Evolutionary conservation across 2,113 vertebrate species (phyloP).

Genomic region (Pristiophorus japonicus): DNA sequence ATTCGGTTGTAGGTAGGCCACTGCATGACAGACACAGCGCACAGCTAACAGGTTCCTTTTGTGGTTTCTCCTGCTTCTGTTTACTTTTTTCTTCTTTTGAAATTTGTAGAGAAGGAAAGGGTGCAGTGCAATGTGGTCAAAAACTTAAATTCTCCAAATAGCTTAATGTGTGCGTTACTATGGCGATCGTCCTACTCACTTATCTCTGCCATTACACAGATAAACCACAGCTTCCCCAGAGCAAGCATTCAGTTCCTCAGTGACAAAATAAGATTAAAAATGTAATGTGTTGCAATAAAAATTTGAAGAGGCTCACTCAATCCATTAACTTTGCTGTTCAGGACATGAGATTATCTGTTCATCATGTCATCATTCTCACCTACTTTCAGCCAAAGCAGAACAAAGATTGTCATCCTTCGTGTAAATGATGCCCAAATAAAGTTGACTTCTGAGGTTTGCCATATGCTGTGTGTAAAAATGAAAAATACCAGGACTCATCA

Average conservation of each 20-base stretch:
- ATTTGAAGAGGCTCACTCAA: not conserved
- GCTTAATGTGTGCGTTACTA: slow-evolving; percentile 61
- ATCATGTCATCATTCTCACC: not conserved
- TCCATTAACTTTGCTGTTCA: not conserved
- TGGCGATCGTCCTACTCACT: slow-evolving; percentile 53
- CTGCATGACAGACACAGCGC: not conserved
- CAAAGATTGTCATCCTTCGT: not conserved
- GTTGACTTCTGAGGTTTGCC: not conserved
- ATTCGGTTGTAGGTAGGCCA: not conserved
- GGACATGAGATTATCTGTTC: not conserved
- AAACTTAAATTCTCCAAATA: slow-evolving; percentile 53
- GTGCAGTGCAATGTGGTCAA: slow-evolving; percentile 57
- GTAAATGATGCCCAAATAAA: not conserved
- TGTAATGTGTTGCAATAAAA: not conserved
- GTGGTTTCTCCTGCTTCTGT: slow-evolving; percentile 55
- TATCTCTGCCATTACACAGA: slow-evolving; percentile 56
- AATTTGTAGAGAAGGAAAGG: slow-evolving; percentile 58
- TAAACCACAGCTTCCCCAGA: slow-evolving; percentile 73
- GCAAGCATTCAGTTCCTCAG: slow-evolving; percentile 39
- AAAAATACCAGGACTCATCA: not conserved
- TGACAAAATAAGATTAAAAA: not conserved
- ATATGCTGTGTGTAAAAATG: not conserved
- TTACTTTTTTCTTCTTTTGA: slow-evolving; percentile 57
- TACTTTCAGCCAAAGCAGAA: not conserved
- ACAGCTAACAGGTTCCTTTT: slow-evolving; percentile 41